Evolutionary conservation across 2,113 vertebrate genomes (phyloP).

Genomic region (Microcebus murinus): DNA sequence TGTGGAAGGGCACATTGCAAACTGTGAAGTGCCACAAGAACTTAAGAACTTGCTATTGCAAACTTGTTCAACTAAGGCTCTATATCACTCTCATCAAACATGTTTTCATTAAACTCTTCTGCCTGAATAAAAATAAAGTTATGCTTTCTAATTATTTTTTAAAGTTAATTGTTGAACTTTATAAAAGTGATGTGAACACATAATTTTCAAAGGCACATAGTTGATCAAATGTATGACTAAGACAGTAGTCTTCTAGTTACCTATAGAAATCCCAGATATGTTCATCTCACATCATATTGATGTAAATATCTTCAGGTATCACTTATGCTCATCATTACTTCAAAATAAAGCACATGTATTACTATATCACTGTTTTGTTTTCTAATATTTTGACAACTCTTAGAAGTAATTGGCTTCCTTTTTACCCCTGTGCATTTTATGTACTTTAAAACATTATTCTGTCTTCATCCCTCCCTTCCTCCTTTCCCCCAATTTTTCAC

Average conservation of each 20-base stretch:
- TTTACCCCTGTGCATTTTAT: background rate
- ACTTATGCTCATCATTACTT: background rate
- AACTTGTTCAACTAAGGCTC: background rate
- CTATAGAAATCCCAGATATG: background rate
- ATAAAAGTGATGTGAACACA: background rate
- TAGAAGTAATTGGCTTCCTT: background rate
- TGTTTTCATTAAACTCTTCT: background rate
- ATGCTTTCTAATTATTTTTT: background rate
- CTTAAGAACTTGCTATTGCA: background rate
- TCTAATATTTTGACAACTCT: background rate
- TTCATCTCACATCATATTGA: background rate
- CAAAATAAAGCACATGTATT: conserved; percentile 1
- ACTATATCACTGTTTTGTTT: background rate
- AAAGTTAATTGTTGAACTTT: background rate
- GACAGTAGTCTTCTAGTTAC: background rate
- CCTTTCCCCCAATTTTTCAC: background rate
- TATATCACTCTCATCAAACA: background rate
- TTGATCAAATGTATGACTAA: background rate
- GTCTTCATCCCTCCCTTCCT: background rate
- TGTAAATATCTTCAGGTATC: background rate
- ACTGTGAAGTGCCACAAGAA: background rate
- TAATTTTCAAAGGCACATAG: background rate
- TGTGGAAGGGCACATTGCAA: background rate
- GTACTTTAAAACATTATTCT: background rate
- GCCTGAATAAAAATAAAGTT: background rate